A percentile compares a stretch with the other conserved stretches of the same genome.
Evolutionary conservation across 2,113 vertebrate species (phyloP).

Genomic region (Cynopterus brachyotis): DNA sequence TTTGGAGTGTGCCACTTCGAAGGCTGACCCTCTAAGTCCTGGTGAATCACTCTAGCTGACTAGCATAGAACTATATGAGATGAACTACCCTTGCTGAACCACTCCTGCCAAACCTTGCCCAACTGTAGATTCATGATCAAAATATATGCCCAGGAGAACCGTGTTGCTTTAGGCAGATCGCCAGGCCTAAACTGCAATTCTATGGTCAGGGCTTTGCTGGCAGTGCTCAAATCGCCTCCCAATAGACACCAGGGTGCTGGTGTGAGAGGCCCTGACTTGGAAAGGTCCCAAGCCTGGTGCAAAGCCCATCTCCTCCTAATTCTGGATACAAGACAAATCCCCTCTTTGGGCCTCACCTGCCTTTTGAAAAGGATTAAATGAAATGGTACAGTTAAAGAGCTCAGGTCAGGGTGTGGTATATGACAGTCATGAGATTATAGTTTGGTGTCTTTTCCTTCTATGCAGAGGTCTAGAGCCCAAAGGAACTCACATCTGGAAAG

Average conservation of each 20-base stretch:
- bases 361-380: background rate
- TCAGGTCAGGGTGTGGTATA: background rate
- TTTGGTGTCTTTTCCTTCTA: background rate
- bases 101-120: background rate
- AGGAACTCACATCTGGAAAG: background rate
- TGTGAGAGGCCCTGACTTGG: background rate
- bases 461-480: background rate
- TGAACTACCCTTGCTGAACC: background rate
- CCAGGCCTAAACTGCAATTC: background rate
- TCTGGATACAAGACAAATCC: background rate
- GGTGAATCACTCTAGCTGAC: background rate
- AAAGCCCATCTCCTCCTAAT: background rate
- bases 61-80: background rate
- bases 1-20: background rate
- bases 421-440: background rate
- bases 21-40: no score
- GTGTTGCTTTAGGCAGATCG: no score
- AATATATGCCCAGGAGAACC: background rate
- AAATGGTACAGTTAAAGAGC: background rate
- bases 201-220: fast-evolving
- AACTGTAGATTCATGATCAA: background rate
- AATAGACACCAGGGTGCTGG: background rate
- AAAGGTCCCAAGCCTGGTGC: background rate
- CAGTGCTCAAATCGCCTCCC: background rate
- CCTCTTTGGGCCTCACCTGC: background rate